Evolutionary conservation across 2,797 vertebrate genomes (phyloP), one percentile per base, ranked within the genome.

Genomic region (Sebastes steindachneri): DNA sequence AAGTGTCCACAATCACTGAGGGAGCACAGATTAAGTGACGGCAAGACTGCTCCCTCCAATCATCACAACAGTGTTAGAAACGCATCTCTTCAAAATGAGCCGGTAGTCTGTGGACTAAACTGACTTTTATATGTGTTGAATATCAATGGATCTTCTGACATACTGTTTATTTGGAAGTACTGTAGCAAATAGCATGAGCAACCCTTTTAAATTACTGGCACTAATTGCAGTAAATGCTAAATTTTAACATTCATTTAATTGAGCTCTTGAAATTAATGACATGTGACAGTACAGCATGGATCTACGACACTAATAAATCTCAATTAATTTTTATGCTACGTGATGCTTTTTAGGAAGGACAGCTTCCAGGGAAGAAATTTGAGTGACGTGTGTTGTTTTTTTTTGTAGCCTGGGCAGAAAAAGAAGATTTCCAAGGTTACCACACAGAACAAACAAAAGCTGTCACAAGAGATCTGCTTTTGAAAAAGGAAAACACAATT

Each of bases 341-440:
- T 66, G 7, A n/a, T 48, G 26, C 4, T 21, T 80, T 53, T 71
- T 6, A 48, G 37, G 17, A 67, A 35, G 29, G 28, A 15, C n/a
- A 68, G 33, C 26, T 71, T 74, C 71, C 15, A 5, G 54, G 25
- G 41, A 69, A 57, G 33, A 75, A 33, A 63, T 25, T 1, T 85
- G 58, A 84, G 15, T 84, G 64, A 89, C 64, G 35, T 68, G 41
- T 74, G 74, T 3, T 77, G 66, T 70, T 78, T 74, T 72, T 75
- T 74, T 88, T 25, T 67, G 31, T 69, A 84, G 88, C 63, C 23
- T 21, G 26, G 53, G 83, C 82, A 77, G 83, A 79, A 80, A 85
- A 83, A 71, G 73, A 86, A 76, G 59, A 86, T 79, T 86, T 83
- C 75, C 90, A 93, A 89, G 82, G 85, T 84, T 74, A 89, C 72